A percentile compares a stretch with the other conserved stretches of the same genome.
Conservation (phyloP, 2,113 vertebrate species). For the Suricata suricatta region DNA sequence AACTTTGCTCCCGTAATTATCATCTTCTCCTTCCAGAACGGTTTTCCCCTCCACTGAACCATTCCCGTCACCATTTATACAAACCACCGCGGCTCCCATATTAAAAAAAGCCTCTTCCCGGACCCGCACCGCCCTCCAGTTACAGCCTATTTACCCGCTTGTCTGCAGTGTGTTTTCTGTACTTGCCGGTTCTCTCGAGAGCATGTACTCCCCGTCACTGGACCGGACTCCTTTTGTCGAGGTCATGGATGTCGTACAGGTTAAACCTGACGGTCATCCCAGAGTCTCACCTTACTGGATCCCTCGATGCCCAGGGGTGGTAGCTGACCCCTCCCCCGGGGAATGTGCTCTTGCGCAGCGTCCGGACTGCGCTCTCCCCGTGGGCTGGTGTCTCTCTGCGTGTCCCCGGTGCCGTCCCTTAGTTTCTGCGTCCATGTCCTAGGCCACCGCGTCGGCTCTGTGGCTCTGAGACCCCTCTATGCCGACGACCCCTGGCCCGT, state of each 20-base stretch:
- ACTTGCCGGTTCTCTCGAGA: not conserved
- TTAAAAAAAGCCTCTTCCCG: not conserved
- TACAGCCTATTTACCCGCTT: not conserved
- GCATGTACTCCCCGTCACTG: not conserved
- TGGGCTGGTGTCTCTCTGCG: too few species aligned
- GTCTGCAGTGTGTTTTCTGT: not conserved
- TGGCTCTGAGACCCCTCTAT: not conserved
- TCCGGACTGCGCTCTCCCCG: not conserved
- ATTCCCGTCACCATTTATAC: not conserved
- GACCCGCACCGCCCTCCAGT: not conserved
- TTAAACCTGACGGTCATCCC: not conserved
- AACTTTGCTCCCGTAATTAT: not conserved
- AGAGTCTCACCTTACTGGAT: not conserved
- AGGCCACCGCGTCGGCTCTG: not conserved
- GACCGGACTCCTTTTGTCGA: not conserved
- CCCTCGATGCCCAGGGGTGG: not conserved
- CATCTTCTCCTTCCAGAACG: not conserved
- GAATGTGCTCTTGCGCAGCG: not conserved
- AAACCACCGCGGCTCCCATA: not conserved
- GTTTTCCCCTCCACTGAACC: not conserved
- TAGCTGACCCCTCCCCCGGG: not conserved
- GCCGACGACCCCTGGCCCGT: not conserved
- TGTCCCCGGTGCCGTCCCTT: not conserved
- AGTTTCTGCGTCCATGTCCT: not conserved
- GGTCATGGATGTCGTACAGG: accelerated